Base-by-base conservation (phyloP, 2,888 invertebrate species). In the Elegia similella region DNA sequence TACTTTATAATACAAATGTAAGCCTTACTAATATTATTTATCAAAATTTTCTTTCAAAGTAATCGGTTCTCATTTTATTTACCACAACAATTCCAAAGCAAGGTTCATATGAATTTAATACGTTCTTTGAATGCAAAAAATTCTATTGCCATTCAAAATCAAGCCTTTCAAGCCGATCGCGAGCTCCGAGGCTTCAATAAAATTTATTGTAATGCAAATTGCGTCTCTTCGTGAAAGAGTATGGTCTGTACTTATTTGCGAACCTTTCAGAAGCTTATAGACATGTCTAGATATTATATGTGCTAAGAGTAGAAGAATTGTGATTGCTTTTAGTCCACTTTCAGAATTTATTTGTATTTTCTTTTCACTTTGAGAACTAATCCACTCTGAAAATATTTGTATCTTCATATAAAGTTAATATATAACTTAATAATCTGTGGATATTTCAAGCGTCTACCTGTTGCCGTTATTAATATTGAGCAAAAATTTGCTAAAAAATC, bases 161-260 rank as follows among this genome's bases (percentile, higher is more conserved):
- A 71, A 67, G 68, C 71, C 76, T 76, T 76, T 80, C 78, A 76
- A 72, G 73, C 66, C 72, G 69, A 72, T 72, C 70, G 68, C 64
- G 55, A 71, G 72, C 69, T 65, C 67, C 59, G 73, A 73, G 68
- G 76, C 75, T 82, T 79, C 82, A 82, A 84, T 85, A 83, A 50
- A 84, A 81, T 78, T 76, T 86, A 88, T 88, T 88, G 81, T 86
- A 80, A 88, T 87, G 87, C 83, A 88, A 88, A 88, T 88, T 85
- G 86, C 81, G 83, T 82, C 77, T 80, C 80, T 81, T 79, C 82
- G 82, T 75, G 67, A 72, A 61, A 64, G 69, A 71, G 72, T 79
- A 69, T 74, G 77, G 74, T 75, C 73, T 70, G 72, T 70, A 67
- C 77, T 76, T 74, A 73, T 68, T 65, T 69, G 73, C 65, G 71